These are phyloP conservation scores for Spodoptera exigua DNA, from an alignment of 2,888 invertebrate species.

Conservation along the genomic window DNA sequence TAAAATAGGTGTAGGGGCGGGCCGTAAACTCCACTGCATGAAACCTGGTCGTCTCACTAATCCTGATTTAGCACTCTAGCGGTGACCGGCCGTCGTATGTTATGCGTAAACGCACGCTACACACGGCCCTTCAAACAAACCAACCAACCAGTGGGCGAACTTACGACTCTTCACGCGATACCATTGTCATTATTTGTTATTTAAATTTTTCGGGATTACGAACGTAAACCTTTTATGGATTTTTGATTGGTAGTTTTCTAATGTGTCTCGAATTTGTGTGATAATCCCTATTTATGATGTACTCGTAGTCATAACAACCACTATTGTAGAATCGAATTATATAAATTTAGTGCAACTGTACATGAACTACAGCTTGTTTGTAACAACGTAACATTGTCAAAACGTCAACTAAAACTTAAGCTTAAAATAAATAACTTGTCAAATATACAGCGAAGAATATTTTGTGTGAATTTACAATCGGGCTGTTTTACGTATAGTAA, in stretches of 20 bases:
- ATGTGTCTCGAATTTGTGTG: conserved; percentile 21
- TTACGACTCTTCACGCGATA: background rate
- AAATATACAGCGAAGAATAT: no score
- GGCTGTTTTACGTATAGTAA: background rate
- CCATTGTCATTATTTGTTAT: conserved; percentile 6
- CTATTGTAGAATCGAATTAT: no score
- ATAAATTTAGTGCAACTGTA: no score
- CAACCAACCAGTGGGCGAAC: conserved; percentile 47
- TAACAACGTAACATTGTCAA: no score
- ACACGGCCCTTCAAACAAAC: conserved; percentile 55
- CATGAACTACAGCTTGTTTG: no score
- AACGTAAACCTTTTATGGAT: conserved; percentile 32
- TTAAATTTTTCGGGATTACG: background rate
- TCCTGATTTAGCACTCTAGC: conserved; percentile 86
- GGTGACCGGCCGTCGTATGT: conserved; percentile 76
- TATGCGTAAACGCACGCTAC: conserved; percentile 74
- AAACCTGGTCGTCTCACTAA: conserved; percentile 82
- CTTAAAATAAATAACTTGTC: no score
- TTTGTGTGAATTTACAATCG: no score
- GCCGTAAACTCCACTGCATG: conserved; percentile 81
- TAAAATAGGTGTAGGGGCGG: conserved; percentile 78
- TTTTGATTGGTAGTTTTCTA: conserved; percentile 20
- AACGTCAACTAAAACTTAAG: no score
- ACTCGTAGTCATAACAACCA: background rate
- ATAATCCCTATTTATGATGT: conserved; percentile 35